Evolutionary conservation across 2,113 vertebrate genomes (phyloP), one percentile per base, ranked within the genome.

Genomic region (Chelonoidis abingdonii): DNA sequence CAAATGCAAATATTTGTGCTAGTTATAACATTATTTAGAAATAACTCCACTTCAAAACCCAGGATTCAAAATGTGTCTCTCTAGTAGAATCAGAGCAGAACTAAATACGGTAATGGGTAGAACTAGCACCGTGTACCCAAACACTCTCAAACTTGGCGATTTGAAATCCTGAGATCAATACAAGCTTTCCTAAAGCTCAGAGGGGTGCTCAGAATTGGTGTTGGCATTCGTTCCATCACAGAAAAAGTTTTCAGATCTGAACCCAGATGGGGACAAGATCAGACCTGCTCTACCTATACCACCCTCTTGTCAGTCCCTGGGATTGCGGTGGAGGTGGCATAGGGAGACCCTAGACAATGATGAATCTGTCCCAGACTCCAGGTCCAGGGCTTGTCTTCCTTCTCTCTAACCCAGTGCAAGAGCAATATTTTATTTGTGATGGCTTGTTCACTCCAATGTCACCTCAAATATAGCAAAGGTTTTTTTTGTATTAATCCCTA

Each of bases 151-250:
- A 83, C 25, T 2, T 22, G 38, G 38, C 1, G 80, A 2, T 41
- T 69, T 0, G 0, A n/a, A 59, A 13, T 49, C 3, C 3, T 57
- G 49, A 2, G 79, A 41, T 35, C 84, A 38, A 54, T 9, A 24
- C 3, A 87, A 84, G 83, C 10, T 8, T 49, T 81, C 11, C 50
- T 8, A 19, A 35, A 56, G 12, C 17, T 8, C 14, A 52, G 4
- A 92, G 86, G 2, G 17, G 19, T 19, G 38, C 16, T 72, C 53
- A 0, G 1, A 3, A 52, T 6, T 0, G 1, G 13, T 80, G 17
- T 62, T 8, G 72, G 38, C 91, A 89, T 62, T 11, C 83, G 49
- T 54, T 10, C 49, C 2, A 1, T 81, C 31, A 78, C 27, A 31
- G 59, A 62, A 62, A 31, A 2, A 88, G 10, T 3, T 10, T 95